Percentiles rank a stretch among this genome's conserved stretches.
Conservation (phyloP, 2,888 invertebrate genomes). For the Agrochola lychnidis region DNA sequence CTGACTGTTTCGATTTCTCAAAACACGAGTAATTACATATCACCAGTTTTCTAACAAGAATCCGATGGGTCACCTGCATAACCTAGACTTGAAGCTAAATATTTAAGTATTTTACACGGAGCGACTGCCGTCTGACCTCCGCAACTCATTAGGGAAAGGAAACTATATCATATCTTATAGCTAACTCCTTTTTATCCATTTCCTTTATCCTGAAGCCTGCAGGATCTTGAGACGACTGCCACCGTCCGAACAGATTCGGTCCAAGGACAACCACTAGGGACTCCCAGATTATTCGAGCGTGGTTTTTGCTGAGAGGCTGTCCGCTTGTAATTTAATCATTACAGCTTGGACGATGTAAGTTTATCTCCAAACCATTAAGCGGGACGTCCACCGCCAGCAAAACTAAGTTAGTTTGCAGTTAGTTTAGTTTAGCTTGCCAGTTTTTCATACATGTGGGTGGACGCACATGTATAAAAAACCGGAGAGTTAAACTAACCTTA, state of each 20-base stretch:
- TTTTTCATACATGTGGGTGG: too few species aligned
- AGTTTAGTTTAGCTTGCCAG: too few species aligned
- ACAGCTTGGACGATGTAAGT: neutral
- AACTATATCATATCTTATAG: conserved; percentile 34
- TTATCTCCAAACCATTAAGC: neutral
- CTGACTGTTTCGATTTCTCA: neutral
- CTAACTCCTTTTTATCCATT: conserved; percentile 21
- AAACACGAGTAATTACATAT: neutral
- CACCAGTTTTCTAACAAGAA: neutral
- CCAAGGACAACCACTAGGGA: neutral
- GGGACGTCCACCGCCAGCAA: too few species aligned
- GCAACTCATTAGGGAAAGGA: conserved; percentile 46
- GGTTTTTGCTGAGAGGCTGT: neutral
- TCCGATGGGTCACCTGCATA: neutral
- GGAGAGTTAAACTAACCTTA: too few species aligned
- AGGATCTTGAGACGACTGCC: neutral
- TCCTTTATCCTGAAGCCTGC: neutral
- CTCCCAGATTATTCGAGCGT: neutral
- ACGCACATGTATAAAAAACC: too few species aligned
- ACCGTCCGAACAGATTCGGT: neutral
- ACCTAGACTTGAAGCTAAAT: neutral
- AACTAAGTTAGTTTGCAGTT: too few species aligned
- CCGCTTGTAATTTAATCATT: neutral
- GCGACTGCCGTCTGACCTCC: conserved; percentile 61
- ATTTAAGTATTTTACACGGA: conserved; percentile 44